Evolutionary conservation across 2,797 vertebrate genomes (phyloP).

Genomic region (Eremophila alpestris): DNA sequence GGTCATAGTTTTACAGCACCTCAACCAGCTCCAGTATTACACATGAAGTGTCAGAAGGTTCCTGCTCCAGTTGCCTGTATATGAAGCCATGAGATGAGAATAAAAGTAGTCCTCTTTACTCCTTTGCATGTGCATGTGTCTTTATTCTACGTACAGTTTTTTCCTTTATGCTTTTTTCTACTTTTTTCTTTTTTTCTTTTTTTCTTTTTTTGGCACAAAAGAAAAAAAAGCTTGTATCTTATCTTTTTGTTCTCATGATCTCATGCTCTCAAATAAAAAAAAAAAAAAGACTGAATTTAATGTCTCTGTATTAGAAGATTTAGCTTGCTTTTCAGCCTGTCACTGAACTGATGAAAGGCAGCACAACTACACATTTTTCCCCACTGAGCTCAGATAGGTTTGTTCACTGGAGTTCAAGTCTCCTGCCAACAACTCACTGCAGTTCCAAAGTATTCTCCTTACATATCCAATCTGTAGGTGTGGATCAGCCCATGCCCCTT

Average conservation of each 20-base stretch:
- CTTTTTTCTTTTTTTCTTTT: neutral
- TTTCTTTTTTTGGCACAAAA: neutral
- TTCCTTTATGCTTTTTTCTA: neutral
- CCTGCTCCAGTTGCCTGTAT: neutral
- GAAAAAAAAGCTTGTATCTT: neutral
- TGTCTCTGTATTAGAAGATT: conserved; percentile 13
- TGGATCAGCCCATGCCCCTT: neutral
- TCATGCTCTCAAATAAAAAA: neutral
- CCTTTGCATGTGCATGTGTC: neutral
- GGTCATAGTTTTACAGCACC: neutral
- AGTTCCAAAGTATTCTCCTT: conserved; percentile 43
- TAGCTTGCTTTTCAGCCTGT: conserved; percentile 30
- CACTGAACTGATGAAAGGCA: conserved; percentile 40
- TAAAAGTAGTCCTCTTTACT: neutral
- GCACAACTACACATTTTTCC: conserved; percentile 1
- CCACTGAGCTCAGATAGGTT: conserved; percentile 20
- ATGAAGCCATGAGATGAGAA: neutral
- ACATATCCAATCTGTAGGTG: conserved; percentile 25
- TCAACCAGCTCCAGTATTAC: neutral
- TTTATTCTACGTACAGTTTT: neutral
- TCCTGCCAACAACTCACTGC: conserved; percentile 41
- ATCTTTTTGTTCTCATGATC: neutral
- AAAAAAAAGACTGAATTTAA: neutral
- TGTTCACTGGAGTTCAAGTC: conserved; percentile 51
- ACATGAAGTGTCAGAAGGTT: neutral